Evolutionary conservation across 2,797 vertebrate species (phyloP), one percentile per base, ranked within the genome.

Genomic region (Chromobotia macracanthus): DNA sequence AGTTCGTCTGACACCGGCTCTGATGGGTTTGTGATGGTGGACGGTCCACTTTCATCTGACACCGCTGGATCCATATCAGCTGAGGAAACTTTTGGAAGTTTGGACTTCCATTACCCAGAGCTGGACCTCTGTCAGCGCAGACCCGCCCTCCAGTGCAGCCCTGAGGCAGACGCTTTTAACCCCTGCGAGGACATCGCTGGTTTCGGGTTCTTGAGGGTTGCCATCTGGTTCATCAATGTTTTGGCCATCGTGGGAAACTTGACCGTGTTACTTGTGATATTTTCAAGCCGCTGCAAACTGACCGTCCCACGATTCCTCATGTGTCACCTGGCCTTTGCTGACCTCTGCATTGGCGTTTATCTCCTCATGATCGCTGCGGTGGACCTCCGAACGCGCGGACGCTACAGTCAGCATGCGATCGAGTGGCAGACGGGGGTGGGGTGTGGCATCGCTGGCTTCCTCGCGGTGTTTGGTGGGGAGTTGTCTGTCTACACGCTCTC

Each of bases 241-340:
- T 90, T 97, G 4, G 95, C 95, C 77, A 94, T 97, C 6, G 55
- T 82, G 0, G 95, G 95, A 28, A 96, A 95, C 60, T 84, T 95
- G 84, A 93, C 88, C 0, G 95, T 96, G 18, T 91, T 97, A 63
- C 88, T 94, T 0, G 93, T 96, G 21, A 91, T 94, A 71, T 76
- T 94, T 21, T 92, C 89, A 4, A 95, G 95, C 83, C 91, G 88
- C 15, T 92, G 91, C 77, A 96, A 95, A 84, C 90, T 96, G 72
- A 96, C 94, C 0, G 95, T 96, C 1, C 94, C 95, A 11, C 94
- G 94, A 48, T 97, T 97, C 86, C 94, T 97, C 61, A 96, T 97
- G 94, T 97, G 95, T 86, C 95, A 96, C 83, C 92, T 96, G 77
- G 95, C 95, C 77, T 95, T 97, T 15, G 95, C 95, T 0, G 95